phyloP scores from a whole-genome alignment of 1,140 invertebrate genomes.

The Archivesica marissinica region DNA sequence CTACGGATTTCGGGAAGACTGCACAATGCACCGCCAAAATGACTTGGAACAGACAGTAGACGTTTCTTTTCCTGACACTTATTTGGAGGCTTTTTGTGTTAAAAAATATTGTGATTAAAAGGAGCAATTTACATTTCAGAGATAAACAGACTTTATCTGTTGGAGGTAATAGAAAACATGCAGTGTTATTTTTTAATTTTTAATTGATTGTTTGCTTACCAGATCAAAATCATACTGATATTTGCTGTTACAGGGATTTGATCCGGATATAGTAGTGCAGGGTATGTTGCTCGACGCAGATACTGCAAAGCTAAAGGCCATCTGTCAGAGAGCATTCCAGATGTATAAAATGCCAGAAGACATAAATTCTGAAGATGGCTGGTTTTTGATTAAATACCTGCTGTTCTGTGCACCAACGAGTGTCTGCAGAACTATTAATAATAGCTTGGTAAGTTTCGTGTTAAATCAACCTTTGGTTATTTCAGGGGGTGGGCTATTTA shows the following conservation, averaged over 20 bases:
- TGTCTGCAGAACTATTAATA: not conserved
- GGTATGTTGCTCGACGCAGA: not conserved
- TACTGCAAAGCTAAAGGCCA: slow-evolving; percentile 1
- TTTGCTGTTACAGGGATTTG: not conserved
- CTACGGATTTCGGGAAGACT: too few species aligned
- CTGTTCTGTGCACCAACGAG: slow-evolving; percentile 27
- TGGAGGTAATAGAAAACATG: not conserved
- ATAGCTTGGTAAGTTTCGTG: not conserved
- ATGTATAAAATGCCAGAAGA: not conserved
- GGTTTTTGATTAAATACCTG: not conserved
- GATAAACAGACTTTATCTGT: too few species aligned
- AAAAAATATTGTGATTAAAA: not conserved
- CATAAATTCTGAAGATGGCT: not conserved
- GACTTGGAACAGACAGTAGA: too few species aligned
- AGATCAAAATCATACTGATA: not conserved
- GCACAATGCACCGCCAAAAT: too few species aligned
- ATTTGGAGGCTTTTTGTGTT: too few species aligned
- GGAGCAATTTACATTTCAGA: too few species aligned
- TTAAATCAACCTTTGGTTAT: not conserved
- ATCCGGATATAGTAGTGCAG: not conserved
- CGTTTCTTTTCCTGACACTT: too few species aligned
- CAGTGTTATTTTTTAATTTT: not conserved
- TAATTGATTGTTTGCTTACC: not conserved
- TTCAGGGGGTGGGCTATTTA: not conserved
- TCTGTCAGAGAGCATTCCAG: slow-evolving; percentile 1